phyloP scores from a whole-genome alignment of 2,797 vertebrate genomes.

The Coluber constrictor region DNA sequence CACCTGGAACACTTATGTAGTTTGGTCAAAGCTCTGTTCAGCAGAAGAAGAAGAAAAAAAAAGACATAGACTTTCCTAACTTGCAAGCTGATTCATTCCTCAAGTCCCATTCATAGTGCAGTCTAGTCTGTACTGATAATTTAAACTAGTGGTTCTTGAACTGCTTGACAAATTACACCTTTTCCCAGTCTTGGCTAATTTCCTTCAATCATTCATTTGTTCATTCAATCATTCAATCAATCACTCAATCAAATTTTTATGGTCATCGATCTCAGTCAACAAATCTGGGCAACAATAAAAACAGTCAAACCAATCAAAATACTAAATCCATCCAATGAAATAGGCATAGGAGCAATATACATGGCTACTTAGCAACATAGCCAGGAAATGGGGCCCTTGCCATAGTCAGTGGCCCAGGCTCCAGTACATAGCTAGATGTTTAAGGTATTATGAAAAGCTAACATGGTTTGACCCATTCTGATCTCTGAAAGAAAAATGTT shows the following conservation, averaged over 20 bases:
- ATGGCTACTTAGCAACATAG: background rate
- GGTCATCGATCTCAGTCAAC: background rate
- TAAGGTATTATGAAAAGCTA: background rate
- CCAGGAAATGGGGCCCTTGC: no score
- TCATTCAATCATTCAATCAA: background rate
- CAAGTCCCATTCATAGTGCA: background rate
- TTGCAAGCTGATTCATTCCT: background rate
- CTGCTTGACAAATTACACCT: background rate
- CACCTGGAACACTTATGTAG: constrained; percentile 33
- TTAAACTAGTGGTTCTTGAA: background rate
- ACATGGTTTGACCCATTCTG: background rate
- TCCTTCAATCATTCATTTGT: background rate
- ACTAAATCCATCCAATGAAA: background rate
- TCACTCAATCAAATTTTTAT: background rate
- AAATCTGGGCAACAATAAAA: background rate
- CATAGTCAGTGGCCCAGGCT: no score
- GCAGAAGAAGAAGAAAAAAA: constrained; percentile 46
- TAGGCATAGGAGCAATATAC: background rate
- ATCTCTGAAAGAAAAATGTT: background rate
- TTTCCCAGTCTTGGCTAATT: background rate
- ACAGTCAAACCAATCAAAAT: background rate
- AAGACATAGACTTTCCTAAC: background rate
- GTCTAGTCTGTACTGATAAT: background rate
- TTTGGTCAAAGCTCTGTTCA: constrained; percentile 66
- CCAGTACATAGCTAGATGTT: no score